These are phyloP conservation scores for Drosophila rellima DNA, from an alignment of 2,888 invertebrate genomes.

Conservation along the genomic window DNA sequence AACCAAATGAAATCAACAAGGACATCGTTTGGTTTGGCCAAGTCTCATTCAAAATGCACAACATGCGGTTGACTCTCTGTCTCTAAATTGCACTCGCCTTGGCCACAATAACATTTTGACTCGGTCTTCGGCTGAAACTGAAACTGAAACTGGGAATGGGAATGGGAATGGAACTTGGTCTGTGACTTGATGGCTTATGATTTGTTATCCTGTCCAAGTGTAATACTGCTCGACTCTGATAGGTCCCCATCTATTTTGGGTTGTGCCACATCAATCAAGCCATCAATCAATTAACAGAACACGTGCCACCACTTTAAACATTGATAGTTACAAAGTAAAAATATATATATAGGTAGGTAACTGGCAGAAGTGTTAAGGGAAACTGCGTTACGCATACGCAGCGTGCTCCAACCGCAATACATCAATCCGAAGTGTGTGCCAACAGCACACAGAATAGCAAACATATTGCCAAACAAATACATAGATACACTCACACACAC, in stretches of 20 bases:
- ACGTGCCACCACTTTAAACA: conserved; percentile 23
- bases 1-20: conserved; percentile 39
- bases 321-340: conserved; percentile 2
- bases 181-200: conserved; percentile 30
- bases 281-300: conserved; percentile 27
- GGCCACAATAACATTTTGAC: conserved; percentile 35
- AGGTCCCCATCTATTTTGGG: not conserved
- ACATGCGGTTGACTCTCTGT: conserved; percentile 18
- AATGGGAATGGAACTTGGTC: not conserved
- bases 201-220: conserved; percentile 5
- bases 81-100: conserved; percentile 22
- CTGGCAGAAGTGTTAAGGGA: not conserved
- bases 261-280: conserved; percentile 14
- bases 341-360: no score
- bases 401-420: conserved; percentile 21
- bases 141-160: not conserved
- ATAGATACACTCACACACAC: not conserved
- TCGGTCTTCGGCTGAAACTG: not conserved
- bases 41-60: conserved; percentile 31
- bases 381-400: conserved; percentile 22
- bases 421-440: conserved; percentile 37
- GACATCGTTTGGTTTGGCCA: conserved; percentile 22
- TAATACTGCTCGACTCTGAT: conserved; percentile 5
- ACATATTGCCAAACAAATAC: conserved; percentile 32
- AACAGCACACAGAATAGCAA: conserved; percentile 27